These are phyloP conservation scores for Silurus aristotelis DNA, from an alignment of 2,797 vertebrate genomes.

Conservation along the genomic window DNA sequence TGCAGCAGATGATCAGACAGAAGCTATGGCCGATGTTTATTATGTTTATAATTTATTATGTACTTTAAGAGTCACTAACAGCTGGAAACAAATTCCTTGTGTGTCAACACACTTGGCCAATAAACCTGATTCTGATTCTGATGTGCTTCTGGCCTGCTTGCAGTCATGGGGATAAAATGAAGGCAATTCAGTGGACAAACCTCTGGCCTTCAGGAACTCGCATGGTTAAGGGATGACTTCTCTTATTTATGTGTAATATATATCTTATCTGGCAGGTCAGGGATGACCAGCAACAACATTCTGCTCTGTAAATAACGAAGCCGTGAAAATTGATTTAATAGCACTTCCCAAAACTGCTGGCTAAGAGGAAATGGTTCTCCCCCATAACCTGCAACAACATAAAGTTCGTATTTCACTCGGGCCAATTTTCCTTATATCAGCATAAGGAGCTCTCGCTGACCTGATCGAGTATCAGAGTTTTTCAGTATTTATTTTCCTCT, in stretches of 20 bases:
- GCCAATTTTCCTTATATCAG: constrained; percentile 28
- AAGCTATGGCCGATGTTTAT: too few species aligned
- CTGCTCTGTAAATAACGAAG: constrained; percentile 15
- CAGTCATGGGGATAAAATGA: background rate
- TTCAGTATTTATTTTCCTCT: constrained; percentile 2
- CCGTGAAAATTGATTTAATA: constrained; percentile 8
- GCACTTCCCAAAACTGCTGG: constrained; percentile 29
- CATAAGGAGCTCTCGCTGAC: constrained; percentile 21
- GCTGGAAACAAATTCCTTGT: too few species aligned
- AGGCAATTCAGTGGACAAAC: background rate
- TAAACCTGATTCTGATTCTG: too few species aligned
- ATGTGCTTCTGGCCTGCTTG: background rate
- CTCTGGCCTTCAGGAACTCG: background rate
- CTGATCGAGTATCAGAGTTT: constrained; percentile 12
- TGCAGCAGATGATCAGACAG: too few species aligned
- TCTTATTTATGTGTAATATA: constrained; percentile 22
- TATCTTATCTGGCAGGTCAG: constrained; percentile 4
- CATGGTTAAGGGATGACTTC: background rate
- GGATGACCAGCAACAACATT: constrained; percentile 27
- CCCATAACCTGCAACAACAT: background rate
- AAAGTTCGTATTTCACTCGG: constrained; percentile 28
- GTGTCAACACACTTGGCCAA: too few species aligned
- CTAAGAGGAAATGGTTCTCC: constrained; percentile 28
- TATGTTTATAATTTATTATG: too few species aligned
- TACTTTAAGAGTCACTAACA: too few species aligned